Conservation (phyloP, 2,113 vertebrate genomes). For the Oenanthe melanoleuca region DNA sequence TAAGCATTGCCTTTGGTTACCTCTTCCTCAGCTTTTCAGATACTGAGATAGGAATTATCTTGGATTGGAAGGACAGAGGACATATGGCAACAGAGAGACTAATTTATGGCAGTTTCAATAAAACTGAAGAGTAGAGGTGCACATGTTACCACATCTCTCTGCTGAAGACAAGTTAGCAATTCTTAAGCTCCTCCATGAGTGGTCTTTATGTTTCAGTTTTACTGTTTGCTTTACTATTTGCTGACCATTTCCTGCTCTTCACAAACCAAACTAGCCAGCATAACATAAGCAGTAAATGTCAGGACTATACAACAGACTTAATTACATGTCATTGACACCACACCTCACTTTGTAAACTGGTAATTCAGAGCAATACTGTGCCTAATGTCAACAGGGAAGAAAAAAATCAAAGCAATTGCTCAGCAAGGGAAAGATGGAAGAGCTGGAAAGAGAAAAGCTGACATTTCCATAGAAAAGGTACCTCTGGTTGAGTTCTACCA, state of each 20-base stretch:
- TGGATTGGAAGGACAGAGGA: not conserved
- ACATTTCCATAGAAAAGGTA: not conserved
- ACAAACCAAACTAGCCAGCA: not conserved
- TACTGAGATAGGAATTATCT: not conserved
- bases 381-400: not conserved
- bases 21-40: not conserved
- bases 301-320: not conserved
- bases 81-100: not conserved
- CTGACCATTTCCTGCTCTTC: constrained; percentile 10
- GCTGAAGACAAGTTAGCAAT: not conserved
- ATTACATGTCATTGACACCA: not conserved
- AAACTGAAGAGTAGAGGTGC: not conserved
- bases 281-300: not conserved
- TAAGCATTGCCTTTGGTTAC: not conserved
- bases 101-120: not conserved
- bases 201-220: not conserved
- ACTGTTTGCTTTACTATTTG: not conserved
- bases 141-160: not conserved
- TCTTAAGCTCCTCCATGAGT: not conserved
- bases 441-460: not conserved
- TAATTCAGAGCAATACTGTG: not conserved
- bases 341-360: not conserved
- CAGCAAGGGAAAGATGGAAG: not conserved
- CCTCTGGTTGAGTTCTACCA: not conserved
- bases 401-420: not conserved